These are phyloP conservation scores for Semicossyphus pulcher DNA, from an alignment of 2,113 vertebrate species.

Conservation along the genomic window DNA sequence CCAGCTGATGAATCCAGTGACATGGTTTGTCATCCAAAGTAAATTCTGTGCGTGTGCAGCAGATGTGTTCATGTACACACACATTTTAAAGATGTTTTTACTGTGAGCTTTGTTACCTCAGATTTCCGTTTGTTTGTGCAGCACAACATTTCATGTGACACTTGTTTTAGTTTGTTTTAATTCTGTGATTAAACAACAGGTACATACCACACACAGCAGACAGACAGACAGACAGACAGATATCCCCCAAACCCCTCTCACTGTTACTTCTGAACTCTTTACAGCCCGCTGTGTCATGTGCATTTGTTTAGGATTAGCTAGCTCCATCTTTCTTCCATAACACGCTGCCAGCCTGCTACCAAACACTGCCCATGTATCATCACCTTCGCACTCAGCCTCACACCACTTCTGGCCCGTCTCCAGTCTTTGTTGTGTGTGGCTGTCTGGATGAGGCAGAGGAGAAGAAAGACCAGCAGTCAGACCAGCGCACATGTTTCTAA, in stretches of 20 bases:
- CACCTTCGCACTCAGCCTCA: slow-evolving; percentile 69
- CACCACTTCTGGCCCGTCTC: slow-evolving; percentile 69
- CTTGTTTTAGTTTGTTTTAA: neutral
- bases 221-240: neutral
- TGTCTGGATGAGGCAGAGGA: slow-evolving; percentile 66
- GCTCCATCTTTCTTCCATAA: slow-evolving; percentile 51
- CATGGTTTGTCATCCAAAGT: neutral
- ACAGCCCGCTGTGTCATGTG: slow-evolving; percentile 39
- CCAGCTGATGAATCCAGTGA: slow-evolving; percentile 22
- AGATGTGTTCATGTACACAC: too few species aligned
- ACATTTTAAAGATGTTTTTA: too few species aligned
- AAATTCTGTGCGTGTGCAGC: too few species aligned
- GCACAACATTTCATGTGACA: too few species aligned
- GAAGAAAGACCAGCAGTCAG: slow-evolving; percentile 71
- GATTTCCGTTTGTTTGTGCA: neutral
- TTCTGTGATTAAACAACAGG: neutral
- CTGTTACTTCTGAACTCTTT: neutral
- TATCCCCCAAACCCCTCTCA: neutral
- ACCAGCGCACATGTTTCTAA: slow-evolving; percentile 78
- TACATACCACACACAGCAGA: slow-evolving; percentile 2
- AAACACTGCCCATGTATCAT: slow-evolving; percentile 67
- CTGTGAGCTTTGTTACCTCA: too few species aligned
- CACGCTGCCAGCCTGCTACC: slow-evolving; percentile 39
- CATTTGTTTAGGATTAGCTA: slow-evolving; percentile 47
- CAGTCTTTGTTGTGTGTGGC: slow-evolving; percentile 77